phyloP scores from a whole-genome alignment of 2,888 invertebrate genomes.

The Agriopis leucophaearia region DNA sequence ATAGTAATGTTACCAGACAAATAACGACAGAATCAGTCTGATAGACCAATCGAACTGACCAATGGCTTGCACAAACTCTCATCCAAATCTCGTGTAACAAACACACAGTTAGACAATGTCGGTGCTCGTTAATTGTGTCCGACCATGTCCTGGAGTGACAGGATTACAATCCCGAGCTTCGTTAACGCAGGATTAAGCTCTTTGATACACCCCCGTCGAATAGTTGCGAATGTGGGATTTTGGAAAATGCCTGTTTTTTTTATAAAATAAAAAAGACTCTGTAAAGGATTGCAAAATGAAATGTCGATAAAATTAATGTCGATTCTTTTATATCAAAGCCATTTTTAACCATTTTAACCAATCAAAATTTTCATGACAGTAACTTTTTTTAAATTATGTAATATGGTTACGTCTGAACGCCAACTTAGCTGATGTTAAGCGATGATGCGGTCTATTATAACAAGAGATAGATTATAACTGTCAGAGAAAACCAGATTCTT shows the following conservation, averaged over 20 bases:
- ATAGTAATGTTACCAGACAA: background rate
- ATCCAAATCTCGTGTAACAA: conserved; percentile 25
- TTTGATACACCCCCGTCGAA: conserved; percentile 57
- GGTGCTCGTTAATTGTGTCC: conserved; percentile 69
- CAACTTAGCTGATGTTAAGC: no score
- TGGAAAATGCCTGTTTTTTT: conserved; percentile 5
- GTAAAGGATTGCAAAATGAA: background rate
- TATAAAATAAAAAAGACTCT: background rate
- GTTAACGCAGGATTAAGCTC: conserved; percentile 73
- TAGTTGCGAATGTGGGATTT: conserved; percentile 39
- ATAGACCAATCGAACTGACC: conserved; percentile 6
- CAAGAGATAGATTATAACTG: no score
- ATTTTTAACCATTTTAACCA: no score
- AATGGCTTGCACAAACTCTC: conserved; percentile 14
- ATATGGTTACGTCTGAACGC: no score
- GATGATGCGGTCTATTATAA: no score
- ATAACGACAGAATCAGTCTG: conserved; percentile 1
- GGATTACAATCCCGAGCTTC: conserved; percentile 69
- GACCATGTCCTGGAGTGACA: conserved; percentile 53
- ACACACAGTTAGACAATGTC: conserved; percentile 47
- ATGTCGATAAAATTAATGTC: background rate
- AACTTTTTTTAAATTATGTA: no score
- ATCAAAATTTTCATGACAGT: no score
- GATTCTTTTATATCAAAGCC: no score
- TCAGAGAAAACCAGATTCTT: no score